Conservation (phyloP, 2,113 vertebrate genomes). For the Brachypteracias leptosomus region DNA sequence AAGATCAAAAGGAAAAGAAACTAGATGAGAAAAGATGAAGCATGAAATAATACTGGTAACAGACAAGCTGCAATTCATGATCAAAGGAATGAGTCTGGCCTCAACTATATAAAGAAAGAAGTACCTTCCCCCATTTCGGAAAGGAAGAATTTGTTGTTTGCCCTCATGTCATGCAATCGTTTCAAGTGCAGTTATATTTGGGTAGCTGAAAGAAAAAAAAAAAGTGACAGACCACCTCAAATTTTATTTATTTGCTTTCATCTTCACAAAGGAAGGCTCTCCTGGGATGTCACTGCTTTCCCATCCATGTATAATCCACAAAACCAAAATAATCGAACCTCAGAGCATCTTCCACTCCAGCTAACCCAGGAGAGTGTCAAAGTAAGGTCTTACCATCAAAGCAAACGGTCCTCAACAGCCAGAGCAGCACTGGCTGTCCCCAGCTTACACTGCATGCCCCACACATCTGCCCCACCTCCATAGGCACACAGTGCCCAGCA, state of each 20-base stretch:
- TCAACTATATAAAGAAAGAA: slow-evolving; percentile 21
- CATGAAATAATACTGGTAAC: slow-evolving; percentile 47
- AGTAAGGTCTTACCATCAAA: neutral
- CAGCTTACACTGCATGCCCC: neutral
- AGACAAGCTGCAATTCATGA: slow-evolving; percentile 39
- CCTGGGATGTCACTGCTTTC: neutral
- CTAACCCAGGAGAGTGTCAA: neutral
- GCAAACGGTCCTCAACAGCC: neutral
- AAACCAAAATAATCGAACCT: neutral
- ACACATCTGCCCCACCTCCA: neutral
- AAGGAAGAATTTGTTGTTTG: slow-evolving; percentile 6
- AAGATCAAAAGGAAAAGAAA: slow-evolving; percentile 61
- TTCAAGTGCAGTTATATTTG: slow-evolving; percentile 10
- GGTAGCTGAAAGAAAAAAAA: neutral
- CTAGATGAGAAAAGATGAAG: slow-evolving; percentile 16
- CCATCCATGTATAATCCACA: neutral
- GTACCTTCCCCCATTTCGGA: neutral
- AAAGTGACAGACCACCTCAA: neutral
- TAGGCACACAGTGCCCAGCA: neutral
- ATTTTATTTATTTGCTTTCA: slow-evolving; percentile 11
- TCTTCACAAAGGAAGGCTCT: neutral
- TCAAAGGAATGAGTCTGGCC: slow-evolving; percentile 42
- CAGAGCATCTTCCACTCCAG: neutral
- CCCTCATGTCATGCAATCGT: neutral
- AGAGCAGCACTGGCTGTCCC: neutral